Evolutionary conservation across 1,140 invertebrate genomes (phyloP).

Genomic region (Apis laboriosa): DNA sequence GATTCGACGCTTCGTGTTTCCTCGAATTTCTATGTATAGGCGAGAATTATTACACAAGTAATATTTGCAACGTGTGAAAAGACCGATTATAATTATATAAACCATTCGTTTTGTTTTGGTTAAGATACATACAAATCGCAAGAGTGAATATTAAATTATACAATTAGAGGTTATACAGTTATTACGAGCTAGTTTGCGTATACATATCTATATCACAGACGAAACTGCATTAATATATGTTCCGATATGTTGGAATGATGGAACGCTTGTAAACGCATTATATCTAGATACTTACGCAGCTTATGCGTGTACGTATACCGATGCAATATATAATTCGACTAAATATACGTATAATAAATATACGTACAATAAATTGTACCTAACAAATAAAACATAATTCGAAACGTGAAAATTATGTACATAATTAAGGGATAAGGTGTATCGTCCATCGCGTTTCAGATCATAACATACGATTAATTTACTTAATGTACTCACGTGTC

Average conservation of each 20-base stretch:
- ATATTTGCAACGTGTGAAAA: no score
- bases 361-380: neutral
- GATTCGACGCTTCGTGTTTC: no score
- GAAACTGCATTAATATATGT: neutral
- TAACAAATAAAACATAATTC: neutral
- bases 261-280: neutral
- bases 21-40: no score
- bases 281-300: no score
- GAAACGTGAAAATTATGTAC: conserved; percentile 3
- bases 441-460: neutral
- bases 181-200: neutral
- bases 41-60: no score
- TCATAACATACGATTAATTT: neutral
- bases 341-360: no score
- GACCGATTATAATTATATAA: no score
- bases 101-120: no score
- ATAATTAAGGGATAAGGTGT: neutral
- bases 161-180: neutral
- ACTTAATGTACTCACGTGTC: neutral
- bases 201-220: conserved; percentile 12
- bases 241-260: no score
- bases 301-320: no score
- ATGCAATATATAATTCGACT: no score
- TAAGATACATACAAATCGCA: no score
- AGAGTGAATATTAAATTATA: neutral